These are phyloP conservation scores for Zophobas atratus DNA, from an alignment of 1,140 invertebrate genomes.

Conservation along the genomic window DNA sequence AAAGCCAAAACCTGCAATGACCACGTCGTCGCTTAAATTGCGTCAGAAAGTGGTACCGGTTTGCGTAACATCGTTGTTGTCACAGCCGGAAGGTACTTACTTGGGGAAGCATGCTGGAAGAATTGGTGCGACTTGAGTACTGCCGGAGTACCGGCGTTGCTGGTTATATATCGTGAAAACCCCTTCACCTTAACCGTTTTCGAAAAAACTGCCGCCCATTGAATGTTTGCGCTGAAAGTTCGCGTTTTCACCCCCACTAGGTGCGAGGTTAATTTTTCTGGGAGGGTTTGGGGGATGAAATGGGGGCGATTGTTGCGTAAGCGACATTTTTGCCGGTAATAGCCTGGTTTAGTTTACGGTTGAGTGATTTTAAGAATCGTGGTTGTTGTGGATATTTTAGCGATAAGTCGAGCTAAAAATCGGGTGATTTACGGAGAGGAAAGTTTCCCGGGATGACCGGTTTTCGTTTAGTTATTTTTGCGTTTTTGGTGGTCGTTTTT, in stretches of 20 bases:
- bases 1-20: constrained; percentile 9
- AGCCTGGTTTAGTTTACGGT: constrained; percentile 35
- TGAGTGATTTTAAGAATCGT: constrained; percentile 26
- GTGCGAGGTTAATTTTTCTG: no score
- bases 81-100: not conserved
- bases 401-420: constrained; percentile 19
- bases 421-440: constrained; percentile 5
- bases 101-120: constrained; percentile 9
- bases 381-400: constrained; percentile 25
- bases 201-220: constrained; percentile 1
- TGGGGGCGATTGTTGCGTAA: constrained; percentile 2
- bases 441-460: not conserved
- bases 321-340: constrained; percentile 8
- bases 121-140: not conserved
- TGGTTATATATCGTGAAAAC: constrained; percentile 17
- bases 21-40: not conserved
- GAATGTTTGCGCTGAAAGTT: constrained; percentile 10
- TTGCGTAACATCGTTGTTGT: not conserved
- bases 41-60: constrained; percentile 10
- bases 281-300: not conserved
- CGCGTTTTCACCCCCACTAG: constrained; percentile 1
- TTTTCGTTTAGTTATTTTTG: not conserved
- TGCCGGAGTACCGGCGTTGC: not conserved
- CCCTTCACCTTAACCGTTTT: constrained; percentile 15
- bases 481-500: not conserved